Percentiles rank a stretch among this genome's conserved stretches.
Conservation (phyloP, 1,140 invertebrate species). For the Orchesella cincta region DNA sequence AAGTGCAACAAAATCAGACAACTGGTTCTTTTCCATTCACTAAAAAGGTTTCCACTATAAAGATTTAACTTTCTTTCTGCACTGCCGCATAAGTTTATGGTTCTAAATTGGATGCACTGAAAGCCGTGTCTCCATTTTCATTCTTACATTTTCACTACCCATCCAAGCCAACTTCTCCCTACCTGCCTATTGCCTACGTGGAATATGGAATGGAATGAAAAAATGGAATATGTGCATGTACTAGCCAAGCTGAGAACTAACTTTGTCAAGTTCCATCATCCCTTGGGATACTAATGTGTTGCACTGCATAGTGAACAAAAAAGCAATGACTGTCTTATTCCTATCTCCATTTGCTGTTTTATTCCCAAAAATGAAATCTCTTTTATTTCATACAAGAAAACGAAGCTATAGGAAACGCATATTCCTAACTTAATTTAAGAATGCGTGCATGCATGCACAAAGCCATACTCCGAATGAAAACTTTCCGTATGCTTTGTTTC, state of each 20-base stretch:
- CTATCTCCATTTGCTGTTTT: background rate
- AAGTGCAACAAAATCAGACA: no score
- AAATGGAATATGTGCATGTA: background rate
- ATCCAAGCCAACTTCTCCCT: no score
- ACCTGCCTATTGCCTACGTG: no score
- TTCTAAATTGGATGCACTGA: no score
- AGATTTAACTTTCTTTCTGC: no score
- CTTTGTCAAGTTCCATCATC: slow-evolving; percentile 15
- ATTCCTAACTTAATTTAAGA: background rate
- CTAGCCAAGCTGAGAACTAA: background rate
- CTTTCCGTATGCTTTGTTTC: background rate
- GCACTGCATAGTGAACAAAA: background rate
- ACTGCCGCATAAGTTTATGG: no score
- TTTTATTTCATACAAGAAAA: no score
- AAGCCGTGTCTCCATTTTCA: no score
- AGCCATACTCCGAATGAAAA: background rate
- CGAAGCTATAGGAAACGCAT: no score
- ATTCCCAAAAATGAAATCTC: slow-evolving; percentile 1
- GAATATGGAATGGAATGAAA: background rate
- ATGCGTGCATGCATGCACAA: background rate
- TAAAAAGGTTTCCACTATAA: no score
- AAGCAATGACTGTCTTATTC: background rate
- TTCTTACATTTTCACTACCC: no score
- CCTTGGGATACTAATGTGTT: slow-evolving; percentile 1
- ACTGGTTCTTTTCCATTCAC: no score